A percentile compares a stretch with the other conserved stretches of the same genome.
Conservation (phyloP, 2,113 vertebrate genomes). For the Acanthochromis polyacanthus region DNA sequence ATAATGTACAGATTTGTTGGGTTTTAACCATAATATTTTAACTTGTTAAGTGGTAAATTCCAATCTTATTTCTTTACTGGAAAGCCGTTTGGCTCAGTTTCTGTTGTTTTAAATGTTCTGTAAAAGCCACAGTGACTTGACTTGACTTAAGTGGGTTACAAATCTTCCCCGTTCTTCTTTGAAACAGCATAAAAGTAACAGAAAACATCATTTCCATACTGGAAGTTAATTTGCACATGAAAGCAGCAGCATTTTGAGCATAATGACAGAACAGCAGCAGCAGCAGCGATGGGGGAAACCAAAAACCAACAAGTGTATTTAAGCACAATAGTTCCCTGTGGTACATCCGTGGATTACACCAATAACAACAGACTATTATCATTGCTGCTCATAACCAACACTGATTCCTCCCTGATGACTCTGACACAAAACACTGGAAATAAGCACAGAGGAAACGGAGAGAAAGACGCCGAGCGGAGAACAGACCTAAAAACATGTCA, state of each 20-base stretch:
- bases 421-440: constrained; percentile 9
- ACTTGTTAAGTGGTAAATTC: no score
- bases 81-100: no score
- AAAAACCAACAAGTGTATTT: constrained; percentile 50
- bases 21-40: no score
- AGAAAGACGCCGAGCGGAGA: not conserved
- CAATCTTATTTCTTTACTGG: no score
- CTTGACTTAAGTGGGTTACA: constrained; percentile 5
- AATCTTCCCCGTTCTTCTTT: not conserved
- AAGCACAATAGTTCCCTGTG: constrained; percentile 28
- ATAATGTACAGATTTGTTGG: no score
- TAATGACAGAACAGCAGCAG: constrained; percentile 27
- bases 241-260: constrained; percentile 27
- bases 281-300: not conserved
- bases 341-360: constrained; percentile 47
- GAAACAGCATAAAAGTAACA: constrained; percentile 6
- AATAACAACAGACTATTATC: constrained; percentile 61
- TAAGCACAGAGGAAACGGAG: not conserved
- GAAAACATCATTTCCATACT: not conserved
- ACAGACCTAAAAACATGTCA: not conserved
- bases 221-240: constrained; percentile 38
- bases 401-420: constrained; percentile 44
- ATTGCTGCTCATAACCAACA: constrained; percentile 31
- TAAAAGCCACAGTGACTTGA: no score
- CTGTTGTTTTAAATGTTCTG: no score